Evolutionary conservation across 1,140 invertebrate genomes (phyloP).

Genomic region (Grapholita molesta): DNA sequence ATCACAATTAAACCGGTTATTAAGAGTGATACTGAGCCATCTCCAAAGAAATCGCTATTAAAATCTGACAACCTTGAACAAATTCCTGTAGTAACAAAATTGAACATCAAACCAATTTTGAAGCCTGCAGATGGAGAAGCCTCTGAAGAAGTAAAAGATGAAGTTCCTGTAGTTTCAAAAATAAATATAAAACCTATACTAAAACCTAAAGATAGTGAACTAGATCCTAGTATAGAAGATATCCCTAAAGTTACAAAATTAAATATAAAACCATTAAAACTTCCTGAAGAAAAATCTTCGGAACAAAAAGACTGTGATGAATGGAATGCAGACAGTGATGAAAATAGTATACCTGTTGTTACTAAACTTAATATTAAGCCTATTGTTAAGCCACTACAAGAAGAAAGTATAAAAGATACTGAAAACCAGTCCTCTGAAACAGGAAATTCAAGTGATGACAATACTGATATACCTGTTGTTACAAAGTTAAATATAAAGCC

Average conservation of each 20-base stretch:
- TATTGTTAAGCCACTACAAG: conserved; percentile 64
- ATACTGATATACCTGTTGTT: conserved; percentile 56
- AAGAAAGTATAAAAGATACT: conserved; percentile 57
- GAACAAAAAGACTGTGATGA: conserved; percentile 70
- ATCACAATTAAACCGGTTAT: conserved; percentile 69
- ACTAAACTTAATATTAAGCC: conserved; percentile 74
- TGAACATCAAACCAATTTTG: conserved; percentile 72
- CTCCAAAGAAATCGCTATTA: conserved; percentile 40
- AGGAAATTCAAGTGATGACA: conserved; percentile 68
- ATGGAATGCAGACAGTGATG: conserved; percentile 55
- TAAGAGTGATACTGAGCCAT: conserved; percentile 46
- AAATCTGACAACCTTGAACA: conserved; percentile 56
- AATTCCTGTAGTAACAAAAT: conserved; percentile 68
- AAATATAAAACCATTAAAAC: conserved; percentile 69
- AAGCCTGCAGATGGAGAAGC: conserved; percentile 59
- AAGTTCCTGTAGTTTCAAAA: conserved; percentile 74
- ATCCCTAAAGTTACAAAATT: conserved; percentile 72
- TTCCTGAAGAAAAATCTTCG: conserved; percentile 59
- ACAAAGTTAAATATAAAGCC: conserved; percentile 71
- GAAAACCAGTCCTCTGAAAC: conserved; percentile 69
- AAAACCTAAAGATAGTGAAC: conserved; percentile 70
- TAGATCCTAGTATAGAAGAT: conserved; percentile 66
- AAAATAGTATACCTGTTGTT: conserved; percentile 71
- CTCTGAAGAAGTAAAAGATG: conserved; percentile 49
- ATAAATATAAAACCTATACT: conserved; percentile 72